phyloP scores from a whole-genome alignment of 2,113 vertebrate genomes.

The Morone chrysops region DNA sequence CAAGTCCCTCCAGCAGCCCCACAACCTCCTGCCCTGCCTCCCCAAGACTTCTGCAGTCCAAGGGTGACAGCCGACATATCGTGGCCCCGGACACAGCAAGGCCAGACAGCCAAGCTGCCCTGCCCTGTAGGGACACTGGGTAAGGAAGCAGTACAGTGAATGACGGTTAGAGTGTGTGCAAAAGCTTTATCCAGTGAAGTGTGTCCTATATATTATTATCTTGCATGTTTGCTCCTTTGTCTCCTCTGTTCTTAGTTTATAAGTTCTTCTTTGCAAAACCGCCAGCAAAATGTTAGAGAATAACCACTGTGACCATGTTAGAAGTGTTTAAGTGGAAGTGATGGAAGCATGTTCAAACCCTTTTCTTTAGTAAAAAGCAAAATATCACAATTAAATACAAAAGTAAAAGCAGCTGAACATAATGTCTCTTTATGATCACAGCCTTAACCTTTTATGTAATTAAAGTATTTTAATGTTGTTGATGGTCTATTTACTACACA shows the following conservation, averaged over 20 bases:
- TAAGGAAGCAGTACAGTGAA: slow-evolving; percentile 68
- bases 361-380: neutral
- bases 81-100: slow-evolving; percentile 95
- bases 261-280: neutral
- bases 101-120: slow-evolving; percentile 93
- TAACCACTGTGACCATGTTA: neutral
- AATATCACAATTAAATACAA: neutral
- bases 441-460: neutral
- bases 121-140: slow-evolving; percentile 95
- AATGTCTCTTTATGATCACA: neutral
- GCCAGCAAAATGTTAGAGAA: no score
- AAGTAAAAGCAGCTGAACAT: neutral
- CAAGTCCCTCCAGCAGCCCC: slow-evolving; percentile 74
- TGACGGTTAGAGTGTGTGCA: neutral
- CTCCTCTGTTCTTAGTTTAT: neutral
- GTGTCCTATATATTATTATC: neutral
- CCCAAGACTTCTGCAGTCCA: slow-evolving; percentile 91
- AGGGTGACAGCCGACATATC: slow-evolving; percentile 90
- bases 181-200: neutral
- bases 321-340: neutral
- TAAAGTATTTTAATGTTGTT: neutral
- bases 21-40: slow-evolving; percentile 86
- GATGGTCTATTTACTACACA: neutral
- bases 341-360: neutral
- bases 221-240: neutral